Conservation (phyloP, 2,888 invertebrate genomes). For the Epirrhoe alternata region DNA sequence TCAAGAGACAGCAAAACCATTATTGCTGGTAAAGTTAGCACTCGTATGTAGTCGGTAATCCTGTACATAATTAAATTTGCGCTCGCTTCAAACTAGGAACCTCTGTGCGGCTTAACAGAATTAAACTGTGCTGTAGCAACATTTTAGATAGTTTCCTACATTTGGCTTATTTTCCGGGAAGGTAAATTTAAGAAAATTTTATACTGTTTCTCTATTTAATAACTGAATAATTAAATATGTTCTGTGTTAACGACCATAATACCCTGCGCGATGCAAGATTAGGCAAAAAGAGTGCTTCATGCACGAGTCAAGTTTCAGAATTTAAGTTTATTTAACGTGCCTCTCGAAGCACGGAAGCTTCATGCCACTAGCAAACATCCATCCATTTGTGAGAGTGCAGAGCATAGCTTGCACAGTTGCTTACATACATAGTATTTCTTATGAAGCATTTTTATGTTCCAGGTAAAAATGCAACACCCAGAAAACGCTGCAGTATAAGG, state of each 20-base stretch:
- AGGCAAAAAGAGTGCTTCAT: no score
- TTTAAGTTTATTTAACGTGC: no score
- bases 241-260: no score
- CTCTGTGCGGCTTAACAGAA: constrained; percentile 45
- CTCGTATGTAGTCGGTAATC: constrained; percentile 37
- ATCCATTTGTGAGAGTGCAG: no score
- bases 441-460: constrained; percentile 34
- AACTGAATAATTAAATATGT: no score
- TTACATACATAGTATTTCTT: not conserved
- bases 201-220: no score
- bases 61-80: constrained; percentile 55
- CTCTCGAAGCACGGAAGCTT: no score
- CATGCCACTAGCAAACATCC: no score
- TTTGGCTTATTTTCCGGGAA: constrained; percentile 31
- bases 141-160: constrained; percentile 40
- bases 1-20: constrained; percentile 21
- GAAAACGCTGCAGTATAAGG: constrained; percentile 19
- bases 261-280: no score
- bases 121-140: constrained; percentile 50
- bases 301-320: no score
- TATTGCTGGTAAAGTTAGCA: constrained; percentile 21
- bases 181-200: not conserved
- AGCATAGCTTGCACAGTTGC: no score
- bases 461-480: constrained; percentile 46
- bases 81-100: constrained; percentile 48